These are phyloP conservation scores for Diplodus sargus DNA, from an alignment of 2,797 vertebrate genomes.

Conservation along the genomic window DNA sequence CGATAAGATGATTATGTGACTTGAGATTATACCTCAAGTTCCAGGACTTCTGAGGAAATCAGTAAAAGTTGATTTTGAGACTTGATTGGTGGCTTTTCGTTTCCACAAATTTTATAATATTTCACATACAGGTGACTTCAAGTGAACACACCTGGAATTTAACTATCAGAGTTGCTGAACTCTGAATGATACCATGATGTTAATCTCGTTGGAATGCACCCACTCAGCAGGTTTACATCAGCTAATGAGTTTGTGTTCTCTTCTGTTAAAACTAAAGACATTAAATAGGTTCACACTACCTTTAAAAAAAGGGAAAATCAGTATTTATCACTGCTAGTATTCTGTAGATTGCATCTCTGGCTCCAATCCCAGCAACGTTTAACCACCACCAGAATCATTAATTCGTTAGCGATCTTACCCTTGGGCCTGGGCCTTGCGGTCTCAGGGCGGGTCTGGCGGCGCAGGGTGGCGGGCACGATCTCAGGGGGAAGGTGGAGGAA, in stretches of 20 bases:
- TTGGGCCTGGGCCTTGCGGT: conserved; percentile 97
- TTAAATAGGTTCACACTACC: no score
- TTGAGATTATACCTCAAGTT: not conserved
- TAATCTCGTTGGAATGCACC: conserved; percentile 29
- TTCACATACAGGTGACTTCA: not conserved
- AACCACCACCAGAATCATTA: not conserved
- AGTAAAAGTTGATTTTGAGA: not conserved
- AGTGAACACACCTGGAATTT: not conserved
- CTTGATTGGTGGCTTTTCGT: not conserved
- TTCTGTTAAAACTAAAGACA: not conserved
- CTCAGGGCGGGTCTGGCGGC: conserved; percentile 95
- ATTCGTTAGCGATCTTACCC: conserved; percentile 79
- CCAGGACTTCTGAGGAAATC: not conserved
- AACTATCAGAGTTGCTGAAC: conserved; percentile 6
- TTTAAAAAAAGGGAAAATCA: not conserved
- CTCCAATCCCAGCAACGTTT: not conserved
- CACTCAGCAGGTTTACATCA: conserved; percentile 37
- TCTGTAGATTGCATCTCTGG: not conserved
- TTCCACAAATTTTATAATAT: not conserved
- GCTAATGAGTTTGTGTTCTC: not conserved
- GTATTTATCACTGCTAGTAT: not conserved
- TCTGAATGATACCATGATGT: not conserved
- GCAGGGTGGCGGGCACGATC: conserved; percentile 97
- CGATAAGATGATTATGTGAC: not conserved
- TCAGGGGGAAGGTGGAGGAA: conserved; percentile 98